Evolutionary conservation across 2,888 invertebrate genomes (phyloP).

Genomic region (Chydorus sphaericus): DNA sequence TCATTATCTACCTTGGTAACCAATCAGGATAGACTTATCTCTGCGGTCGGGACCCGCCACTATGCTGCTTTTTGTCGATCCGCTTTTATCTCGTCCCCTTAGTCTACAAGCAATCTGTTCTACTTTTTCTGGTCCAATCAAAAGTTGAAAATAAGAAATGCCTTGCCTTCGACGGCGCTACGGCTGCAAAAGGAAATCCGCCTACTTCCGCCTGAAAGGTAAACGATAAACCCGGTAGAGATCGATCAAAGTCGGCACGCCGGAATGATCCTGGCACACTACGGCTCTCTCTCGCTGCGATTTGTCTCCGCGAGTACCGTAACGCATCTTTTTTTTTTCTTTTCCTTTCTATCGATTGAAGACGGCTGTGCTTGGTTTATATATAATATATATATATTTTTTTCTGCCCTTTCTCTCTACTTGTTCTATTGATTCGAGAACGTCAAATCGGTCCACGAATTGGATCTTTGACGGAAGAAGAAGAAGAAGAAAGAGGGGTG

Average conservation of each 20-base stretch:
- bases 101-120: too few relatives aligned
- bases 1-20: constrained; percentile 7
- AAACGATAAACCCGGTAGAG: not conserved
- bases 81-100: too few relatives aligned
- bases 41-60: not conserved
- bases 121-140: too few relatives aligned
- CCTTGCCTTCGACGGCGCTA: too few relatives aligned
- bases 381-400: too few relatives aligned
- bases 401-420: not conserved
- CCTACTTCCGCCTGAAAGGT: constrained; percentile 8
- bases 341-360: not conserved
- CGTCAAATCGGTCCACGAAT: not conserved
- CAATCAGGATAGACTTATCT: constrained; percentile 7
- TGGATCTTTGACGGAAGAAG: not conserved
- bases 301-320: not conserved
- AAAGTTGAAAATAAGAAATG: too few relatives aligned
- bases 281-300: too few relatives aligned
- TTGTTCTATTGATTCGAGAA: not conserved
- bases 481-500: not conserved
- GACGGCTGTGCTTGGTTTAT: too few relatives aligned
- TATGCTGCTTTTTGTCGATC: too few relatives aligned
- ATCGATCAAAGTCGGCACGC: constrained; percentile 8
- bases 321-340: not conserved
- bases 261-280: constrained; percentile 2
- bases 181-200: not conserved